A percentile compares a stretch with the other conserved stretches of the same genome.
Evolutionary conservation across 1,140 invertebrate species (phyloP).

Genomic region (Charaxes varanes): DNA sequence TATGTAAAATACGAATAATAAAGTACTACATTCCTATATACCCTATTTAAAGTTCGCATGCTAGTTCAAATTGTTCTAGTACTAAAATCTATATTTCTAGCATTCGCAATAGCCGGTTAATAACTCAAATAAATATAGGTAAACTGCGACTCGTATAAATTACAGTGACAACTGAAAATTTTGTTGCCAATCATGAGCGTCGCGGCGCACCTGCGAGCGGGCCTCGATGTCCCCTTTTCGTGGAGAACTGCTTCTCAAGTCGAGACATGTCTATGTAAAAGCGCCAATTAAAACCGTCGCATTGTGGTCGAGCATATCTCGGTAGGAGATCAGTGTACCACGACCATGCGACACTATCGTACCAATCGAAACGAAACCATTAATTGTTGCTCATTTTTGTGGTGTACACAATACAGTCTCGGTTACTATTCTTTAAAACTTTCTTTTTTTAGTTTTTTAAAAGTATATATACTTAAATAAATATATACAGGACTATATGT

Average conservation of each 20-base stretch:
- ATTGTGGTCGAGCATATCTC: conserved; percentile 47
- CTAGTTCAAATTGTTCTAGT: too few species aligned
- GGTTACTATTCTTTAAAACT: too few species aligned
- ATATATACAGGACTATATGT: too few species aligned
- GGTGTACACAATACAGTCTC: too few species aligned
- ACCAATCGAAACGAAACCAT: conserved; percentile 27
- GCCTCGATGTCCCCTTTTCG: conserved; percentile 29
- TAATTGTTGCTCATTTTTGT: conserved; percentile 52
- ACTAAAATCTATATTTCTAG: conserved; percentile 1
- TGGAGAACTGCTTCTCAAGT: conserved; percentile 30
- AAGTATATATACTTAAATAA: too few species aligned
- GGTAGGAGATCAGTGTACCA: conserved; percentile 28
- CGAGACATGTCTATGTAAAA: conserved; percentile 41
- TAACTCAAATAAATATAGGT: conserved; percentile 17
- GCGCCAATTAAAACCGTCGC: conserved; percentile 53
- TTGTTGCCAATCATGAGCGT: conserved; percentile 30
- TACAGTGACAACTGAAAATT: conserved; percentile 32
- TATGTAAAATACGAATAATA: too few species aligned
- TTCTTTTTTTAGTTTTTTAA: too few species aligned
- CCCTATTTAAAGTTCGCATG: too few species aligned
- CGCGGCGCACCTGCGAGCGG: conserved; percentile 31
- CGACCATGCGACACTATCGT: conserved; percentile 22
- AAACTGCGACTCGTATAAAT: conserved; percentile 24
- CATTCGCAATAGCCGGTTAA: conserved; percentile 10
- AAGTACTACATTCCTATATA: too few species aligned